phyloP scores from a whole-genome alignment of 1,140 invertebrate genomes.

The Solen grandis region DNA sequence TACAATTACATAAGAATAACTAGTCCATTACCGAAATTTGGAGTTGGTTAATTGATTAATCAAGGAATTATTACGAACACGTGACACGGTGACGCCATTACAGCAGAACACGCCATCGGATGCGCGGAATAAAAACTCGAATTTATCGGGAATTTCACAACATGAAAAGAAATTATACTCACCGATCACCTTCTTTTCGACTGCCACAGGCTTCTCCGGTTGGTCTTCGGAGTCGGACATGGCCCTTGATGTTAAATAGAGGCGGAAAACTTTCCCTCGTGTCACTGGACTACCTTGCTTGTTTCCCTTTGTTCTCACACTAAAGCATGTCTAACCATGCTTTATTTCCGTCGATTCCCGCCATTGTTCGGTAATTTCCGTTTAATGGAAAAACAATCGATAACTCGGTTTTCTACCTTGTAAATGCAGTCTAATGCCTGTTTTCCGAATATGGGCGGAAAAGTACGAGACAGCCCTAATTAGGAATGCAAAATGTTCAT shows the following conservation, averaged over 20 bases:
- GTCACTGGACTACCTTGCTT: conserved; percentile 50
- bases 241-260: conserved; percentile 61
- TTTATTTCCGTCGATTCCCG: conserved; percentile 22
- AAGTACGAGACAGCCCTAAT: background rate
- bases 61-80: background rate
- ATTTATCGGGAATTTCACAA: background rate
- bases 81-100: background rate
- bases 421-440: background rate
- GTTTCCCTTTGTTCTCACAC: conserved; percentile 59
- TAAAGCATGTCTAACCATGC: conserved; percentile 55
- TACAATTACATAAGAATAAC: no score
- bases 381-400: background rate
- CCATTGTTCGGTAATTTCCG: background rate
- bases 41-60: conserved; percentile 1
- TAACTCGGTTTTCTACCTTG: background rate
- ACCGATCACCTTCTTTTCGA: conserved; percentile 73
- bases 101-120: conserved; percentile 29
- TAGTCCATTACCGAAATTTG: no score
- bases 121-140: background rate
- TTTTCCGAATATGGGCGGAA: background rate
- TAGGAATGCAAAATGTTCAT: no score
- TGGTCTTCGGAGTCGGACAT: conserved; percentile 66
- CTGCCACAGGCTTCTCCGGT: conserved; percentile 61
- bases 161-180: conserved; percentile 39
- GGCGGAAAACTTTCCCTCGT: conserved; percentile 39